Evolutionary conservation across 2,888 invertebrate species (phyloP).

Genomic region (Patella pellucida): DNA sequence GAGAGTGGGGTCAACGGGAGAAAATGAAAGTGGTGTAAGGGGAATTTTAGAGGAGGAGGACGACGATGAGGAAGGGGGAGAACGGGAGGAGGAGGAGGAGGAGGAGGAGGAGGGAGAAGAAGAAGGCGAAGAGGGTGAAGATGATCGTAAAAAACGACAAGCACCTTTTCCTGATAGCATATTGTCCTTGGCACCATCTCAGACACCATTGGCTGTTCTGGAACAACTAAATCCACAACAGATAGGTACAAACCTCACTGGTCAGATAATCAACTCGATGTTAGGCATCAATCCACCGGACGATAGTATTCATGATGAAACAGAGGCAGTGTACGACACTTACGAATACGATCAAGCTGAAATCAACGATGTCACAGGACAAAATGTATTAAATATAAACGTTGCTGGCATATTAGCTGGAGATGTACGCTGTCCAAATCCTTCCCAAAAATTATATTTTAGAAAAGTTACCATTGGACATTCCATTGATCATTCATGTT

Average conservation of each 20-base stretch:
- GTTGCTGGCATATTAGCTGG: neutral
- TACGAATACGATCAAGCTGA: neutral
- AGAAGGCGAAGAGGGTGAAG: constrained; percentile 12
- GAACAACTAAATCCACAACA: neutral
- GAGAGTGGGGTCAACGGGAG: neutral
- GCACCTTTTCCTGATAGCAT: neutral
- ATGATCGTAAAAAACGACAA: constrained; percentile 1
- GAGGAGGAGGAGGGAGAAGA: constrained; percentile 20
- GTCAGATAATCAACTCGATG: neutral
- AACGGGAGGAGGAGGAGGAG: constrained; percentile 8
- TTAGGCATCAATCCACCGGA: neutral
- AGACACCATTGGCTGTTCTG: neutral
- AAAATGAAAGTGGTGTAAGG: neutral
- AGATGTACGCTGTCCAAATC: neutral
- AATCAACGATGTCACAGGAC: neutral
- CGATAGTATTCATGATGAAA: neutral
- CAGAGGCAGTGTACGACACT: neutral
- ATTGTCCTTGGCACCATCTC: neutral
- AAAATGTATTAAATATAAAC: neutral
- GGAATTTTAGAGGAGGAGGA: neutral
- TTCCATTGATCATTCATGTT: neutral
- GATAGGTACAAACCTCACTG: neutral
- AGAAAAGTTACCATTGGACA: neutral
- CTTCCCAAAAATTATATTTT: neutral
- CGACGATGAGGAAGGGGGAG: neutral